Evolutionary conservation across 23 tunicate species (phyloP).

Genomic region (Phallusia fumigata): DNA sequence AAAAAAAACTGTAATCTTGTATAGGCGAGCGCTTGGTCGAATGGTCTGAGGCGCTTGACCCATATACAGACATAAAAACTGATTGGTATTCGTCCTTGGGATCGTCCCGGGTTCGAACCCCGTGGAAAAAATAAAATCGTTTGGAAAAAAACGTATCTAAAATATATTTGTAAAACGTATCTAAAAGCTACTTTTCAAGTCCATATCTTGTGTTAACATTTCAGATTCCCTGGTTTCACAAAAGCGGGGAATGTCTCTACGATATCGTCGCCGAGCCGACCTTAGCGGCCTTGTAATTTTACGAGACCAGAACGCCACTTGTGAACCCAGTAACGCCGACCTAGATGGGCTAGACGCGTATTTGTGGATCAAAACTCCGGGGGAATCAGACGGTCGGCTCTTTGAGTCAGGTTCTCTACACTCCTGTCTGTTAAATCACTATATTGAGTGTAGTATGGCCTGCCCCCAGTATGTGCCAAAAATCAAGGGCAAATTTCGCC

Average conservation of each 20-base stretch:
- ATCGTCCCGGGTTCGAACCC: too few species aligned
- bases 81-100: too few species aligned
- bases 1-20: too few species aligned
- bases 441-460: slow-evolving; percentile 48
- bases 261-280: slow-evolving; percentile 4
- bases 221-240: neutral
- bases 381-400: slow-evolving; percentile 77
- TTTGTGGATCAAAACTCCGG: slow-evolving; percentile 73
- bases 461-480: slow-evolving; percentile 85
- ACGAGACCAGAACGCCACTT: slow-evolving; percentile 8
- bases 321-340: slow-evolving; percentile 22
- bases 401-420: slow-evolving; percentile 63
- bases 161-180: too few species aligned
- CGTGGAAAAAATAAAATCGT: too few species aligned
- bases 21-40: too few species aligned
- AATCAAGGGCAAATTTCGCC: slow-evolving; percentile 54
- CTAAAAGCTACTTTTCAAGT: too few species aligned
- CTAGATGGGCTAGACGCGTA: slow-evolving; percentile 56
- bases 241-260: neutral
- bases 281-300: neutral
- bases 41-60: too few species aligned
- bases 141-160: too few species aligned
- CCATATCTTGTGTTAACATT: neutral
- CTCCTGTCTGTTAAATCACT: slow-evolving; percentile 59
- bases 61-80: too few species aligned